These are phyloP conservation scores for Pyrocoelia pectoralis DNA, from an alignment of 2,888 invertebrate species.

Conservation along the genomic window DNA sequence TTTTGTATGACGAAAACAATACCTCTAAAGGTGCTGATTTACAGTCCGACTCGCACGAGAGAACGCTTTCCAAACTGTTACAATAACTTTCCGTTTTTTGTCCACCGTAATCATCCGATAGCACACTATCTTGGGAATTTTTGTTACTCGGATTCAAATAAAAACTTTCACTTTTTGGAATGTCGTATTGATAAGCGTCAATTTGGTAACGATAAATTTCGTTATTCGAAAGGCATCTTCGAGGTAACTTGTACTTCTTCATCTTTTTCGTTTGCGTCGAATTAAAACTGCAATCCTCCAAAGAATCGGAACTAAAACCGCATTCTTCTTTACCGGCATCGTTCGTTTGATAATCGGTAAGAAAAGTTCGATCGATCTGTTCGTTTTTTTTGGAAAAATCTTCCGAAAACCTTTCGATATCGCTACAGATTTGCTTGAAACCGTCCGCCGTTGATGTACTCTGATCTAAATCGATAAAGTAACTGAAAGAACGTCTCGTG, in stretches of 20 bases:
- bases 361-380: conserved; percentile 44
- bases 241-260: conserved; percentile 64
- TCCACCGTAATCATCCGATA: conserved; percentile 68
- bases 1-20: conserved; percentile 62
- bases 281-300: conserved; percentile 72
- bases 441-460: conserved; percentile 56
- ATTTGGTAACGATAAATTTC: conserved; percentile 67
- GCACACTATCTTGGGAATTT: conserved; percentile 79
- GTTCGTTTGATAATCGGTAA: neutral
- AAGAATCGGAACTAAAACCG: conserved; percentile 80
- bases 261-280: conserved; percentile 47
- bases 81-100: conserved; percentile 66
- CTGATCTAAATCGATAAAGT: conserved; percentile 70
- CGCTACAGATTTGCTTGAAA: conserved; percentile 56
- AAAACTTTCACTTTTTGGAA: conserved; percentile 78
- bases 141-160: conserved; percentile 75
- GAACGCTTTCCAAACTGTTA: conserved; percentile 80
- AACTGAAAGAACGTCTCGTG: conserved; percentile 70
- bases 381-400: conserved; percentile 55
- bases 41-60: conserved; percentile 81
- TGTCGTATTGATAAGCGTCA: conserved; percentile 54
- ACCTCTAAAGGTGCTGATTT: conserved; percentile 81
- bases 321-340: no score
- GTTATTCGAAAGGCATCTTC: conserved; percentile 79
- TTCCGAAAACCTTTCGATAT: conserved; percentile 57